A percentile compares a stretch with the other conserved stretches of the same genome.
phyloP scores from a whole-genome alignment of 2,797 vertebrate species.

The Chloroceryle amazona region DNA sequence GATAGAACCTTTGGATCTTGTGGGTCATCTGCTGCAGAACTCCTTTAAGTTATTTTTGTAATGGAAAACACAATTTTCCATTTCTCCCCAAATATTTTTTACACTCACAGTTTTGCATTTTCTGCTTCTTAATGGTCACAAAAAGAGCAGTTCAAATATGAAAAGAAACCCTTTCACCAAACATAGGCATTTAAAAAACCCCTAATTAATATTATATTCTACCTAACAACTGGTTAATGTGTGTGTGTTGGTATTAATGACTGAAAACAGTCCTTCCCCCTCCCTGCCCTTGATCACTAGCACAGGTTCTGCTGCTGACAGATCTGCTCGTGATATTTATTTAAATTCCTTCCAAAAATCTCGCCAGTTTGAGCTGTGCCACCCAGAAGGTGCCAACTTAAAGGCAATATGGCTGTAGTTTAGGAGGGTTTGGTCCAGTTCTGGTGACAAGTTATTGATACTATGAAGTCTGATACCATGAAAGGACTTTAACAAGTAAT shows the following conservation, averaged over 20 bases:
- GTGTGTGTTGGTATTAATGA: neutral
- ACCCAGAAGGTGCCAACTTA: neutral
- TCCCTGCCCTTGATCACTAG: neutral
- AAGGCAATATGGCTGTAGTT: neutral
- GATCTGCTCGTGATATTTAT: neutral
- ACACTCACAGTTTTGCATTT: constrained; percentile 32
- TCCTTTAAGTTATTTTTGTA: neutral
- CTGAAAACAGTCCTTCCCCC: neutral
- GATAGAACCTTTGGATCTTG: neutral
- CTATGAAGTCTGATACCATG: rapidly evolving
- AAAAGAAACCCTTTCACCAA: neutral
- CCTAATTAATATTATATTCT: neutral
- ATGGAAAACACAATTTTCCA: neutral
- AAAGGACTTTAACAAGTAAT: neutral
- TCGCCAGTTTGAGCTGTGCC: neutral
- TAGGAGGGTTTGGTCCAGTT: neutral
- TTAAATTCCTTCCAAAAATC: neutral
- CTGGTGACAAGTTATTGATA: neutral
- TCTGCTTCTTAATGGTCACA: neutral
- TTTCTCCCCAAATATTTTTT: neutral
- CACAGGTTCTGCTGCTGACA: neutral
- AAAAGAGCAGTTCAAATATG: neutral
- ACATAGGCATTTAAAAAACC: neutral
- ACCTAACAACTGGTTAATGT: neutral
- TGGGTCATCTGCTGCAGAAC: neutral